Percentiles rank a stretch among this genome's conserved stretches.
Conservation (phyloP, 2,797 vertebrate genomes). For the Scarus forsteni region DNA sequence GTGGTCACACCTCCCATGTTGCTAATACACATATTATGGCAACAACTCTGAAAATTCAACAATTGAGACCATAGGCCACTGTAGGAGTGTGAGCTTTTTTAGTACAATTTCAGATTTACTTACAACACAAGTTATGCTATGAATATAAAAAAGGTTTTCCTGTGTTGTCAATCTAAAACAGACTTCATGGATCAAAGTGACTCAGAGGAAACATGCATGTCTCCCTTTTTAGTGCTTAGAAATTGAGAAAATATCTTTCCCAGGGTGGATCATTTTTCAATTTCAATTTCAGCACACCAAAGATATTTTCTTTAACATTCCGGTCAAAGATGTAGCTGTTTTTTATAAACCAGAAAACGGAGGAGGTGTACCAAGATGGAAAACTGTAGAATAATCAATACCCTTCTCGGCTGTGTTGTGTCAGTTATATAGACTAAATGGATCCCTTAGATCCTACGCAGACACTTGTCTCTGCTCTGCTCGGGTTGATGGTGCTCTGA, state of each 20-base stretch:
- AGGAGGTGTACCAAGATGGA: constrained; percentile 8
- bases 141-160: too few relatives aligned
- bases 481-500: constrained; percentile 53
- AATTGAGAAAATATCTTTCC: too few relatives aligned
- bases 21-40: not conserved
- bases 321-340: not conserved
- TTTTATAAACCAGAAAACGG: constrained; percentile 7
- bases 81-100: not conserved
- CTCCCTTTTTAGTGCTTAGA: too few relatives aligned
- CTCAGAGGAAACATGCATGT: too few relatives aligned
- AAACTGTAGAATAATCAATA: constrained; percentile 18
- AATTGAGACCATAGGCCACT: not conserved
- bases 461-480: constrained; percentile 53
- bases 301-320: constrained; percentile 16
- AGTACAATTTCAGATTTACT: too few relatives aligned
- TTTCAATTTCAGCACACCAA: not conserved
- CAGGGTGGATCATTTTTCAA: not conserved
- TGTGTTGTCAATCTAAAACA: too few relatives aligned
- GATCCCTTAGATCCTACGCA: constrained; percentile 41
- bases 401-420: constrained; percentile 15
- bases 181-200: too few relatives aligned
- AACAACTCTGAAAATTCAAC: not conserved
- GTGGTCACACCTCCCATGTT: not conserved
- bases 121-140: too few relatives aligned
- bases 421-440: constrained; percentile 22